These are phyloP conservation scores for Ichneumoninae sp. DNA, from an alignment of 2,888 invertebrate genomes.

Conservation along the genomic window DNA sequence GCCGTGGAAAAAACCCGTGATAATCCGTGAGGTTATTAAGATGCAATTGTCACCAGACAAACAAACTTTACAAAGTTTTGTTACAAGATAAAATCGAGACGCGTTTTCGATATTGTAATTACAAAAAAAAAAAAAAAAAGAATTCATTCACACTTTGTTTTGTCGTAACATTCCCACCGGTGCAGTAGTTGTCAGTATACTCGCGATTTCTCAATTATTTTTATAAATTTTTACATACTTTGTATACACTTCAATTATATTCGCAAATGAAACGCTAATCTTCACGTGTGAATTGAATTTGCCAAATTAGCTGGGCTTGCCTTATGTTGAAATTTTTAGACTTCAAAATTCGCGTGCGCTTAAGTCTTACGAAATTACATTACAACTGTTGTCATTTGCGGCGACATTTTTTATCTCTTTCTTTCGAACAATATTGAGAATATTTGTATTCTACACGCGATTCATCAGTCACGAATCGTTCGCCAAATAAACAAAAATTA, in stretches of 20 bases:
- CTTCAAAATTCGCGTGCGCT: slow-evolving; percentile 4
- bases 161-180: slow-evolving; percentile 56
- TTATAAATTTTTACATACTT: slow-evolving; percentile 51
- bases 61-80: neutral
- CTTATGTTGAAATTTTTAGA: slow-evolving; percentile 32
- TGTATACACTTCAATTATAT: slow-evolving; percentile 5
- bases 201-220: slow-evolving; percentile 9
- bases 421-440: slow-evolving; percentile 22
- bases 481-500: slow-evolving; percentile 15
- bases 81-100: neutral
- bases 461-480: slow-evolving; percentile 17
- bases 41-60: slow-evolving; percentile 2
- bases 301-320: slow-evolving; percentile 60
- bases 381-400: neutral
- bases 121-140: neutral
- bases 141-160: slow-evolving; percentile 16
- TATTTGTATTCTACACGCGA: slow-evolving; percentile 34
- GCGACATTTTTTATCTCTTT: neutral
- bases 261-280: slow-evolving; percentile 1
- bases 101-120: slow-evolving; percentile 9
- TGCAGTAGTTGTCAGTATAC: neutral
- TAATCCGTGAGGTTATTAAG: neutral
- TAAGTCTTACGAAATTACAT: neutral
- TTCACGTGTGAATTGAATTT: slow-evolving; percentile 45
- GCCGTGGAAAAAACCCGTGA: neutral